Conservation (phyloP, 2,113 vertebrate species). For the Rhabdornis inornatus region DNA sequence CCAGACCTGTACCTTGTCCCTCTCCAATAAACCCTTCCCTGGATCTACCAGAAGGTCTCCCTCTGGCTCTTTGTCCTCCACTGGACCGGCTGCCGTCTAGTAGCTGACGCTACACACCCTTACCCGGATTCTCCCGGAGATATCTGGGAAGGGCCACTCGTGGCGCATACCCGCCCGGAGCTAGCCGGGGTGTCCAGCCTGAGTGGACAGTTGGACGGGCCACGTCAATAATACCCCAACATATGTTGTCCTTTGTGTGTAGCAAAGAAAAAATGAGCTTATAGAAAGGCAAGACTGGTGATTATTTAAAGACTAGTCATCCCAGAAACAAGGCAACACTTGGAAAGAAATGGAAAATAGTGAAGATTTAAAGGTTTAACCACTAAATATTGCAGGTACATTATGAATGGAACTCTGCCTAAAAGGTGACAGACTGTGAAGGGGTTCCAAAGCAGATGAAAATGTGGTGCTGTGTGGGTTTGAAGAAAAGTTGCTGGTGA, state of each 20-base stretch:
- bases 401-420: neutral
- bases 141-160: too few relatives aligned
- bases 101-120: too few relatives aligned
- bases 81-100: too few relatives aligned
- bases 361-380: neutral
- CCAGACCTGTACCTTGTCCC: too few relatives aligned
- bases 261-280: neutral
- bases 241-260: neutral
- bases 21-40: too few relatives aligned
- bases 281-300: neutral
- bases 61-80: too few relatives aligned
- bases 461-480: neutral
- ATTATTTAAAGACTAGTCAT: neutral
- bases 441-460: neutral
- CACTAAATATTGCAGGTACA: neutral
- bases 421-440: neutral
- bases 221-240: neutral
- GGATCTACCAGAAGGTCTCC: too few relatives aligned
- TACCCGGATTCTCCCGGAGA: too few relatives aligned
- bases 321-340: neutral
- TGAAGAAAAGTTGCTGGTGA: neutral
- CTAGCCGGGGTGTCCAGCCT: too few relatives aligned
- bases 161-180: too few relatives aligned
- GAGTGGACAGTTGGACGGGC: too few relatives aligned
- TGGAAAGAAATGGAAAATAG: neutral